Conservation (phyloP, 1,140 invertebrate genomes). For the Lepidurus couesii region DNA sequence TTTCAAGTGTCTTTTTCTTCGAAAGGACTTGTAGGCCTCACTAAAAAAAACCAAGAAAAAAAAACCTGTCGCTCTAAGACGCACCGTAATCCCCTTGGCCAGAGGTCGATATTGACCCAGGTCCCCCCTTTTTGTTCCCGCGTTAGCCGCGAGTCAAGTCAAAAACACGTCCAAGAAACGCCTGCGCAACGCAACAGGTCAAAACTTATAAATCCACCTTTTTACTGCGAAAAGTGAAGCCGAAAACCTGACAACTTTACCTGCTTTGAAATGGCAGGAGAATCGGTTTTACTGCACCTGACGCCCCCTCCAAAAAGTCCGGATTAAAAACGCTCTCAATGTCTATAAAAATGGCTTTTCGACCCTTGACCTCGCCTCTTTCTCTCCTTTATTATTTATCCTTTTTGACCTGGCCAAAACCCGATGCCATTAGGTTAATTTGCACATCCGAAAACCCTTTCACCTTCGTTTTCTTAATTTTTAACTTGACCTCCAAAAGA, state of each 20-base stretch:
- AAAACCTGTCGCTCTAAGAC: constrained; percentile 15
- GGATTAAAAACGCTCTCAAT: neutral
- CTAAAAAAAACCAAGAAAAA: neutral
- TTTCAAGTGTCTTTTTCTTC: neutral
- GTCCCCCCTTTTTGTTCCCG: constrained; percentile 3
- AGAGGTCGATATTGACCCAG: constrained; percentile 16
- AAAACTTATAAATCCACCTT: neutral
- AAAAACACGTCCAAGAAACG: constrained; percentile 19
- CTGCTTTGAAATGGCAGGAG: no score
- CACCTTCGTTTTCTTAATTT: neutral
- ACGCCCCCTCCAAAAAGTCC: neutral
- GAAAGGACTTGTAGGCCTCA: neutral
- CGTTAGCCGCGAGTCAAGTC: constrained; percentile 1
- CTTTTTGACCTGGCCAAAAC: neutral
- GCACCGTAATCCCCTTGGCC: constrained; percentile 8
- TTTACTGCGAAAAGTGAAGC: neutral
- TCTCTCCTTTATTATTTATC: no score
- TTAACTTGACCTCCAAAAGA: neutral
- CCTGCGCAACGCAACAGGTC: constrained; percentile 17
- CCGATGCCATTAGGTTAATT: neutral
- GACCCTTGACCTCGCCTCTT: neutral
- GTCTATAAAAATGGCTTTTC: neutral
- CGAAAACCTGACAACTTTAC: no score
- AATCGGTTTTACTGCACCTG: no score
- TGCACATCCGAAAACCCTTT: constrained; percentile 11